phyloP scores from a whole-genome alignment of 2,888 invertebrate species.

The Apamea crenata region DNA sequence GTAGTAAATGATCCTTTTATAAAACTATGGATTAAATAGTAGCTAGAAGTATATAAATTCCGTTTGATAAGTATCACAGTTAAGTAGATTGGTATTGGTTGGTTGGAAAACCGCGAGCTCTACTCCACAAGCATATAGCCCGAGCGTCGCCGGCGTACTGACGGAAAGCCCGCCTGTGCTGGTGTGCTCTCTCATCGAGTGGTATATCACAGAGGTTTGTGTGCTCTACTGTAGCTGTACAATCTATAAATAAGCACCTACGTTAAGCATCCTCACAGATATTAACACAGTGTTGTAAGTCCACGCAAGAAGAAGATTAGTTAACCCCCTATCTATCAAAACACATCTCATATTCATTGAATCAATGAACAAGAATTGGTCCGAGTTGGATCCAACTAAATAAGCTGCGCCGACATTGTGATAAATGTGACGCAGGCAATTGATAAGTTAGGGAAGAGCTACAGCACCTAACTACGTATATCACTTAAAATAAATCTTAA shows the following conservation, averaged over 20 bases:
- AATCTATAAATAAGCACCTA: slow-evolving; percentile 45
- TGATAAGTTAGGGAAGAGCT: slow-evolving; percentile 2
- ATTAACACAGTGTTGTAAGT: slow-evolving; percentile 7
- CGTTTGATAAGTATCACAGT: slow-evolving; percentile 67
- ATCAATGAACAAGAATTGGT: slow-evolving; percentile 30
- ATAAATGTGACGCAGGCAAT: slow-evolving; percentile 1
- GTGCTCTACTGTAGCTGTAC: slow-evolving; percentile 38
- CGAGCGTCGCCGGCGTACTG: slow-evolving; percentile 75
- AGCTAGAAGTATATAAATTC: slow-evolving; percentile 53
- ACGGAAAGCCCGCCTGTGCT: slow-evolving; percentile 38
- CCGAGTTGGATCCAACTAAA: slow-evolving; percentile 8
- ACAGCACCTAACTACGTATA: not conserved
- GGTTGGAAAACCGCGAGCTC: slow-evolving; percentile 47
- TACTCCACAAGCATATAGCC: slow-evolving; percentile 57
- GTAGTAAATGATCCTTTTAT: slow-evolving; percentile 23
- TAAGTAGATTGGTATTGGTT: slow-evolving; percentile 58
- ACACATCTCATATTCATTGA: slow-evolving; percentile 16
- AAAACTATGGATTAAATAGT: slow-evolving; percentile 34
- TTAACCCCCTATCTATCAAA: slow-evolving; percentile 6
- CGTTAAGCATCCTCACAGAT: slow-evolving; percentile 14
- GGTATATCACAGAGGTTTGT: slow-evolving; percentile 43
- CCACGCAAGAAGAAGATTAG: not conserved
- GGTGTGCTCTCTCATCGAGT: slow-evolving; percentile 34
- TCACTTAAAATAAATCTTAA: not conserved
- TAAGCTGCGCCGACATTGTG: not conserved